Evolutionary conservation across 2,888 invertebrate genomes (phyloP), one percentile per base, ranked within the genome.

Genomic region (Ernsta delagoae): DNA sequence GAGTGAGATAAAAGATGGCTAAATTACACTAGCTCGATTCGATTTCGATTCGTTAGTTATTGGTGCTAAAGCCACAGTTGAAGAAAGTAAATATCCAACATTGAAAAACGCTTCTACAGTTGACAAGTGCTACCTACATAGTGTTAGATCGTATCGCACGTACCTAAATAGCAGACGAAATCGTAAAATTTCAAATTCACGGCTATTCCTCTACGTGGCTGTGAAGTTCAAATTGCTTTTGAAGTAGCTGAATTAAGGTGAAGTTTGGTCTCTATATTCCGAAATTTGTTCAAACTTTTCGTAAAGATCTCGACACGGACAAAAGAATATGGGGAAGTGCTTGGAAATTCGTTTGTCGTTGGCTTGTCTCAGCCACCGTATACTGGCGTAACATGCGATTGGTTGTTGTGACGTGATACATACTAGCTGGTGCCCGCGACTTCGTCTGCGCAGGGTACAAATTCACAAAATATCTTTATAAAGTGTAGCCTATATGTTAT

Each of bases 151-250:
- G 31, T 24, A 59, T 36, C 36, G 59, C 41, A 50, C 39, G 36
- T 16, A 16, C 16, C 16, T n/a, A 59, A 41, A 60, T 53, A 53
- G 24, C 41, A 53, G 59, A 41, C 50, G 62, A 60, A 53, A 34
- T 62, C 67, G 56, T 61, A 56, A 68, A 61, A 67, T 31, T 67
- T 67, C 36, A 61, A 11, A 61, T 67, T 68, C 56, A 62, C 45
- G 45, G 45, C 24, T 16, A 62, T 62, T 56, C 39, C 61, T 59
- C 11, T 9, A 12, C 41, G 56, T 43, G 34, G 54, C 39, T 60
- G 43, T 59, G 34, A 54, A 68, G 54, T 56, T 36, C 34, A 67
- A 67, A 67, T 61, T 67, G 67, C 61, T 61, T 67, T 61, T 60
- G 43, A 54, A 67, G 61, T 66, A 66, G 59, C 59, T 65, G 66